Percentiles rank a stretch among this genome's conserved stretches.
phyloP scores from a whole-genome alignment of 2,888 invertebrate genomes.

The Euclidia mi region DNA sequence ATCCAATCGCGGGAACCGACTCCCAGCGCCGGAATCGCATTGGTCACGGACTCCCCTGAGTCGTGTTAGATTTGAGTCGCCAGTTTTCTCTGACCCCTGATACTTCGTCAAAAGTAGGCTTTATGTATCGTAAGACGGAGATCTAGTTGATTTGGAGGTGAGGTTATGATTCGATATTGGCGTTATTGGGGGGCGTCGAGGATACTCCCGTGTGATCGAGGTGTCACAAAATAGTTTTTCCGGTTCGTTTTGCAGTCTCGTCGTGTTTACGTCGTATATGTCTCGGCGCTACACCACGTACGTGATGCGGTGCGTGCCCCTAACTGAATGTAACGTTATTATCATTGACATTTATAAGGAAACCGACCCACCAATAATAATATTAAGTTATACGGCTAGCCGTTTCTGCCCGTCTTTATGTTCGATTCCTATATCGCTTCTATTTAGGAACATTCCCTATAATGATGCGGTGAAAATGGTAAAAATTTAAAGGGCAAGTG shows the following conservation, averaged over 20 bases:
- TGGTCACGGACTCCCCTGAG: slow-evolving; percentile 77
- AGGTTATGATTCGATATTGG: slow-evolving; percentile 78
- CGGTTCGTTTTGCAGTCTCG: slow-evolving; percentile 69
- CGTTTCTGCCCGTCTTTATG: slow-evolving; percentile 2
- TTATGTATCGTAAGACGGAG: background rate
- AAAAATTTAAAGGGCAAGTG: background rate
- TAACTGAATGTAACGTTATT: slow-evolving; percentile 15
- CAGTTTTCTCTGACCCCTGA: slow-evolving; percentile 55
- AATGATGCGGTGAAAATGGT: background rate
- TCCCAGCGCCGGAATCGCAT: slow-evolving; percentile 69
- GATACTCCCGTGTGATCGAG: slow-evolving; percentile 69
- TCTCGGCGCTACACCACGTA: slow-evolving; percentile 20
- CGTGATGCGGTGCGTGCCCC: slow-evolving; percentile 4
- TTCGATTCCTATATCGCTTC: background rate
- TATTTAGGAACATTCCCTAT: background rate
- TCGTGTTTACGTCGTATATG: slow-evolving; percentile 51
- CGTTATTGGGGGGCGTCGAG: slow-evolving; percentile 76
- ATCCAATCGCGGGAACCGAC: slow-evolving; percentile 74
- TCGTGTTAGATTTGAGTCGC: slow-evolving; percentile 65
- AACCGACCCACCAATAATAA: slow-evolving; percentile 14
- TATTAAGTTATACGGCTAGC: slow-evolving; percentile 9
- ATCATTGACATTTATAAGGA: slow-evolving; percentile 21
- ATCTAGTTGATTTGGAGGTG: slow-evolving; percentile 35
- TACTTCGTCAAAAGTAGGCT: background rate
- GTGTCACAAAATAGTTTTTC: slow-evolving; percentile 81